A percentile compares a stretch with the other conserved stretches of the same genome.
Evolutionary conservation across 2,797 vertebrate species (phyloP).

Genomic region (Spinibarbus caldwelli): DNA sequence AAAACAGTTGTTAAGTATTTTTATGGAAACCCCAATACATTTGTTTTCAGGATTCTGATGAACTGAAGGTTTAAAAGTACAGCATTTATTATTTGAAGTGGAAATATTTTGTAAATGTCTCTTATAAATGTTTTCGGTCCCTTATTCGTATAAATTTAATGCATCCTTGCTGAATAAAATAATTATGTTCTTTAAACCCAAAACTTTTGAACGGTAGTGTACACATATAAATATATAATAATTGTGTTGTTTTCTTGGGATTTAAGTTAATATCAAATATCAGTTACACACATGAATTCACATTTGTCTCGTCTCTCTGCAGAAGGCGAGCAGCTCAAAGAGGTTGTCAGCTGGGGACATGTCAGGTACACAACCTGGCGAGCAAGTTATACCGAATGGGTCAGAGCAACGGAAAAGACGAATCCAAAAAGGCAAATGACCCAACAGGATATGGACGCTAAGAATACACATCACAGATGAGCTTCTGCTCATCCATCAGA

Average conservation of each 20-base stretch:
- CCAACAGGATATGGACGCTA: constrained; percentile 81
- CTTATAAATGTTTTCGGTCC: neutral
- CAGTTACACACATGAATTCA: neutral
- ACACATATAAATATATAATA: neutral
- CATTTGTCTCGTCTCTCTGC: constrained; percentile 47
- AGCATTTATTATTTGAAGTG: neutral
- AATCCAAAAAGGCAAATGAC: constrained; percentile 74
- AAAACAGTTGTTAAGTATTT: neutral
- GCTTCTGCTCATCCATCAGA: constrained; percentile 42
- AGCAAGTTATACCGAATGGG: constrained; percentile 78
- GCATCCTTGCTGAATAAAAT: neutral
- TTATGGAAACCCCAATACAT: too few species aligned
- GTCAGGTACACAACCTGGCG: constrained; percentile 83
- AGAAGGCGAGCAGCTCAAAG: constrained; percentile 65
- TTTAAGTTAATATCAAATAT: neutral
- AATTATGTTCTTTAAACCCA: neutral
- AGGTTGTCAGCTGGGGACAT: constrained; percentile 83
- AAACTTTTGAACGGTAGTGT: neutral
- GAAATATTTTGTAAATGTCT: neutral
- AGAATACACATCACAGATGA: neutral
- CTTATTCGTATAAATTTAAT: neutral
- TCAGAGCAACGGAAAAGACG: constrained; percentile 73
- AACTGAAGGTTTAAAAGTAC: neutral
- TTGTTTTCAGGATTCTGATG: neutral
- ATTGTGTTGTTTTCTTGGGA: neutral